Evolutionary conservation across 2,113 vertebrate genomes (phyloP).

Genomic region (Regulus satrapa): DNA sequence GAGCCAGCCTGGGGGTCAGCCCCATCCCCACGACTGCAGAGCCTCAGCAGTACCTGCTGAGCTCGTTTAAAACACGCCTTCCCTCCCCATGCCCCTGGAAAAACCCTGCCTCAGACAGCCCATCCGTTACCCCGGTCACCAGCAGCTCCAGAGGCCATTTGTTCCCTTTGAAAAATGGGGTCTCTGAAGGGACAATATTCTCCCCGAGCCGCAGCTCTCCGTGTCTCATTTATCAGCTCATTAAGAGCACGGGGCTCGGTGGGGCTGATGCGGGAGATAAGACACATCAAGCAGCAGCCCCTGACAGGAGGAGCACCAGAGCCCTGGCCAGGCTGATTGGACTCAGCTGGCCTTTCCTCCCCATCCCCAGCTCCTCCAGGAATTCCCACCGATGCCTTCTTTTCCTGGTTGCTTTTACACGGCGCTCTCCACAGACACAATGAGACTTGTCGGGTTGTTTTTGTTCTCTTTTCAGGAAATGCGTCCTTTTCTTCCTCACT

Average conservation of each 20-base stretch:
- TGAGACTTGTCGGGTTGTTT: not conserved
- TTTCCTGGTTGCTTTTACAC: not conserved
- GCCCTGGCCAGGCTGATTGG: not conserved
- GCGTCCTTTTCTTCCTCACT: not conserved
- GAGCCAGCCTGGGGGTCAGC: not conserved
- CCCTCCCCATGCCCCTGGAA: not conserved
- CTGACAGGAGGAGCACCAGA: not conserved
- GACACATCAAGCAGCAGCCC: conserved; percentile 38
- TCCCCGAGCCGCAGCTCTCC: conserved; percentile 25
- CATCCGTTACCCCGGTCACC: not conserved
- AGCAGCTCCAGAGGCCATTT: conserved; percentile 25
- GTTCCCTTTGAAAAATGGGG: conserved; percentile 24
- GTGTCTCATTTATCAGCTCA: conserved; percentile 51
- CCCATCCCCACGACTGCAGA: not conserved
- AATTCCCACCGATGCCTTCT: not conserved
- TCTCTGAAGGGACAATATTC: conserved; percentile 18
- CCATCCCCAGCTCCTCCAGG: not conserved
- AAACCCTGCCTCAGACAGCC: not conserved
- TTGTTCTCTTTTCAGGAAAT: not conserved
- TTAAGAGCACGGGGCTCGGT: not conserved
- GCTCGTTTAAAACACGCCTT: not conserved
- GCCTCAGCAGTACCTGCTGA: not conserved
- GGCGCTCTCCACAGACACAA: not conserved
- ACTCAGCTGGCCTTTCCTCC: conserved; percentile 30
- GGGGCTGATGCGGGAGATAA: conserved; percentile 43